Evolutionary conservation across 2,797 vertebrate species (phyloP).

Genomic region (Acipenser oxyrinchus): DNA sequence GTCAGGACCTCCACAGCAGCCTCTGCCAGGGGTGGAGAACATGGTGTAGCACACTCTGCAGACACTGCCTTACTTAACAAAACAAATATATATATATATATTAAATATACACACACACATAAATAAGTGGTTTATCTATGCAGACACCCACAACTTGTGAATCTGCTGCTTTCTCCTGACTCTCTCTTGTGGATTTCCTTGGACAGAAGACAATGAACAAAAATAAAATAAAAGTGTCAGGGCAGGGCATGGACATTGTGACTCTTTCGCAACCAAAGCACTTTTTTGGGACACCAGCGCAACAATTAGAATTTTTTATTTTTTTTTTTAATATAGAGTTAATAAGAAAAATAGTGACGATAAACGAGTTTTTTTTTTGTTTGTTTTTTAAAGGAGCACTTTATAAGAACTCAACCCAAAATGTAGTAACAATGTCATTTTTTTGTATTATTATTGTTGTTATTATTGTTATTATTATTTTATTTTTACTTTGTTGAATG

Average conservation of each 20-base stretch:
- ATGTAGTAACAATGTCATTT: slow-evolving; percentile 53
- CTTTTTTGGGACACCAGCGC: slow-evolving; percentile 55
- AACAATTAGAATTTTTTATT: slow-evolving; percentile 31
- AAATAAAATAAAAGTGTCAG: slow-evolving; percentile 1
- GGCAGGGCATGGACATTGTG: slow-evolving; percentile 35
- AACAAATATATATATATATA: slow-evolving; percentile 26
- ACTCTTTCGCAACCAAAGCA: slow-evolving; percentile 74
- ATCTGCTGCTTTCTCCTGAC: slow-evolving; percentile 20
- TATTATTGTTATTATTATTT: slow-evolving; percentile 37
- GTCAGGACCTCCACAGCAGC: slow-evolving; percentile 63
- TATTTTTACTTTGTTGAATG: slow-evolving; percentile 21
- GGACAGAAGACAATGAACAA: slow-evolving; percentile 35
- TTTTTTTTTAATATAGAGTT: slow-evolving; percentile 19
- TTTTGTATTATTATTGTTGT: slow-evolving; percentile 42
- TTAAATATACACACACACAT: slow-evolving; percentile 31
- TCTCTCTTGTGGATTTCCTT: slow-evolving; percentile 35
- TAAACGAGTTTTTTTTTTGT: slow-evolving; percentile 16
- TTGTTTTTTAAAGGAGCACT: slow-evolving; percentile 64
- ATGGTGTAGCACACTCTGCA: slow-evolving; percentile 67
- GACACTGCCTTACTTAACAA: slow-evolving; percentile 20
- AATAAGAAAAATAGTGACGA: background rate
- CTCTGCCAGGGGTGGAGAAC: slow-evolving; percentile 84
- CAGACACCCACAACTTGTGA: slow-evolving; percentile 29
- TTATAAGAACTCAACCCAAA: slow-evolving; percentile 58
- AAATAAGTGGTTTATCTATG: slow-evolving; percentile 33